Conservation (phyloP, 2,113 vertebrate species). For the Dicaeum eximium region DNA sequence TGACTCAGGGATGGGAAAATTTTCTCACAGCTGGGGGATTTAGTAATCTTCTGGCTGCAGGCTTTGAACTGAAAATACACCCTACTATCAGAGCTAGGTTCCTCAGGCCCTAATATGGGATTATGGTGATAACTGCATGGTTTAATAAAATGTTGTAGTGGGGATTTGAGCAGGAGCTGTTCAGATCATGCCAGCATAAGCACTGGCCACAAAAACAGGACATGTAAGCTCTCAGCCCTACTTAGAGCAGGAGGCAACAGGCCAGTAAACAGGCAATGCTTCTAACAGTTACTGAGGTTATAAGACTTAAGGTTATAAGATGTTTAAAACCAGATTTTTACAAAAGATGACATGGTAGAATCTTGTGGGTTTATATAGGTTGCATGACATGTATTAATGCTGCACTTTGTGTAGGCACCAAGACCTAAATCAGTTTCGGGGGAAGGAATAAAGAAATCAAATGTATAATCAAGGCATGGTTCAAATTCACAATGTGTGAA, state of each 20-base stretch:
- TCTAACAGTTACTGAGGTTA: neutral
- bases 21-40: neutral
- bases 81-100: neutral
- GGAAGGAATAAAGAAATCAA: neutral
- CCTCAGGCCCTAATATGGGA: neutral
- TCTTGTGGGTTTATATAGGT: neutral
- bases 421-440: neutral
- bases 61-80: neutral
- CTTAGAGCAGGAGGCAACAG: neutral
- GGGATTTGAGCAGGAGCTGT: conserved; percentile 5
- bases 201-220: neutral
- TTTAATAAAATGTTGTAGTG: conserved; percentile 7
- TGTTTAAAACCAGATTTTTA: neutral
- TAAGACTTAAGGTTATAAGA: neutral
- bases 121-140: neutral
- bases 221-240: neutral
- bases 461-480: neutral
- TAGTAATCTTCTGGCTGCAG: neutral
- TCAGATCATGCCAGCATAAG: neutral
- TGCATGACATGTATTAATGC: neutral
- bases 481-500: neutral
- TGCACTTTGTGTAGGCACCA: neutral
- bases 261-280: neutral
- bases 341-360: neutral
- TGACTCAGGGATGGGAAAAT: neutral